Evolutionary conservation across 2,113 vertebrate species (phyloP), one percentile per base, ranked within the genome.

Genomic region (Oreochromis tanganicae): DNA sequence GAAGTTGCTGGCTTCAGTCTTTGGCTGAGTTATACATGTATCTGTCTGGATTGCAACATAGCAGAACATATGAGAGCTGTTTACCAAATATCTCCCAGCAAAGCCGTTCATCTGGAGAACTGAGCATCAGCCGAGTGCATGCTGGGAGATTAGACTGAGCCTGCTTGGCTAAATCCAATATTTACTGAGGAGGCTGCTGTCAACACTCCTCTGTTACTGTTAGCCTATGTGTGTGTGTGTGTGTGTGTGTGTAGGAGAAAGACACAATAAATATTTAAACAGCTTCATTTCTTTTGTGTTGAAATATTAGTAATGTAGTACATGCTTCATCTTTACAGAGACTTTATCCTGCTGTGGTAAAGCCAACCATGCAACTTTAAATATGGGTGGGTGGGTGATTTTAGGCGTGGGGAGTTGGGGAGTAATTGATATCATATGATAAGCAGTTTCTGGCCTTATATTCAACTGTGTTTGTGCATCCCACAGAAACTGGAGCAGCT

Each of bases 61-160:
- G 84, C 88, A 82, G 91, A 95, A 95, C 93, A 95, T 95, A 95
- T 95, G 92, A 95, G 87, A 93, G 88, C 87, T 93, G 92, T 94
- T 94, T 94, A 93, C 88, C 83, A 91, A 93, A 90, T 93, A 92
- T 88, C 88, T 92, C 81, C 38, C 89, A 82, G 90, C 83, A 92
- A 93, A 94, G 91, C 93, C 63, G 55, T 88, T 94, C 93, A 91
- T 94, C 94, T 95, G 94, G 91, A 93, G 55, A 85, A 90, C 29
- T 81, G 91, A 93, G 89, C 89, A 56, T 83, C 87, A 59, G 82
- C 90, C 88, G 84, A 80, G 66, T 94, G 95, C 95, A 95, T 94
- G 91, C 91, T 93, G 92, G 95, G 93, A 95, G 91, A 94, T 91
- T 88, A 93, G 86, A 87, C 83, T 88, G 89, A 92, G 91, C 79